A percentile compares a stretch with the other conserved stretches of the same genome.
phyloP scores from a whole-genome alignment of 2,797 vertebrate species.

The Chelonia mydas region DNA sequence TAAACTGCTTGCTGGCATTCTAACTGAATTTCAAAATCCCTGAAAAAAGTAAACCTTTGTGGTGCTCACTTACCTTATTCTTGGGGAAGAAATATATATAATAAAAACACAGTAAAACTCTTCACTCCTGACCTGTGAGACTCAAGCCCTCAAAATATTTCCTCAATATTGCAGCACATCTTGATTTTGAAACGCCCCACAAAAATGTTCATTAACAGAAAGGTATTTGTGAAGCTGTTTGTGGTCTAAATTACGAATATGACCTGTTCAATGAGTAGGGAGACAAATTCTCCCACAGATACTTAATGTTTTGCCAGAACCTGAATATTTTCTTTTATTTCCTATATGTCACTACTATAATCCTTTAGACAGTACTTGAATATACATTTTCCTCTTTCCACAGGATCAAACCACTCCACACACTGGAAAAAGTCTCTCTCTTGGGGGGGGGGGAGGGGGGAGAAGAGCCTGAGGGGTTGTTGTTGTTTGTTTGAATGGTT shows the following conservation, averaged over 20 bases:
- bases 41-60: conserved; percentile 83
- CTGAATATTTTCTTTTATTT: conserved; percentile 52
- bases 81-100: conserved; percentile 36
- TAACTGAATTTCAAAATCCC: conserved; percentile 85
- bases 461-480: not conserved
- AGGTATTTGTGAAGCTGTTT: conserved; percentile 73
- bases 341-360: conserved; percentile 21
- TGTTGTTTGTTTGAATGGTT: conserved; percentile 56
- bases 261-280: conserved; percentile 53
- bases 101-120: conserved; percentile 69
- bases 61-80: conserved; percentile 78
- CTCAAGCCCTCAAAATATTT: conserved; percentile 66
- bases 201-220: conserved; percentile 75
- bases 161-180: conserved; percentile 64
- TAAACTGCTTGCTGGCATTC: conserved; percentile 86
- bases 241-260: conserved; percentile 71
- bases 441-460: rapidly evolving
- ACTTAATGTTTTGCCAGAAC: conserved; percentile 42
- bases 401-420: not conserved
- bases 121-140: conserved; percentile 60
- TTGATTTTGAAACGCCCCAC: conserved; percentile 68
- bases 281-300: conserved; percentile 60
- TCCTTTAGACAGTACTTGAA: not conserved
- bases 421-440: not conserved
- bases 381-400: conserved; percentile 45